phyloP scores from a whole-genome alignment of 1,140 invertebrate species.

The Aphelenchoides fujianensis region DNA sequence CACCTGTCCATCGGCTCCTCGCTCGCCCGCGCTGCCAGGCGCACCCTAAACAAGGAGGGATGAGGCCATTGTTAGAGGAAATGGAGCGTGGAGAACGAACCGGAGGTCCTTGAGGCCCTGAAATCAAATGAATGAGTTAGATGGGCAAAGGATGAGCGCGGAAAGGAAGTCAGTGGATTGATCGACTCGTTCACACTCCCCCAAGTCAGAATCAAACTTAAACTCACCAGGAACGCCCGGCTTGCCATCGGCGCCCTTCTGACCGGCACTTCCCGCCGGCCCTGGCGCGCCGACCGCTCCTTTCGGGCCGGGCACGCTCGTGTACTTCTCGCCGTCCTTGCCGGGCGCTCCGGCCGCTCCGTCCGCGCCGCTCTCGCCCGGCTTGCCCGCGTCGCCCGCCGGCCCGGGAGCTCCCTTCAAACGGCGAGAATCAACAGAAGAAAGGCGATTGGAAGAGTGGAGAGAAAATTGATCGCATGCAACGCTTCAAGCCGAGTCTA shows the following conservation, averaged over 20 bases:
- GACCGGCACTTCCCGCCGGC: background rate
- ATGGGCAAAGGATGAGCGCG: too few species aligned
- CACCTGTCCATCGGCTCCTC: conserved; percentile 4
- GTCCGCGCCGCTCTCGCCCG: conserved; percentile 10
- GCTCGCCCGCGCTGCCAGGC: background rate
- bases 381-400: conserved; percentile 32
- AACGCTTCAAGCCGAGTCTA: too few species aligned
- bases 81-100: background rate
- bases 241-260: background rate
- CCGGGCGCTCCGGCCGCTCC: conserved; percentile 31
- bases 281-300: background rate
- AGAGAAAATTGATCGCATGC: too few species aligned
- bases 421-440: too few species aligned
- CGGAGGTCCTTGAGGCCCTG: background rate
- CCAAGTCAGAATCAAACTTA: background rate
- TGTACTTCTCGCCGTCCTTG: conserved; percentile 31
- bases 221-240: background rate
- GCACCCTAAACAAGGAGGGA: background rate
- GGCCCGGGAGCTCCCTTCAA: conserved; percentile 35
- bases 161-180: too few species aligned
- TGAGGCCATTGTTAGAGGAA: too few species aligned
- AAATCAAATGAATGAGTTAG: too few species aligned
- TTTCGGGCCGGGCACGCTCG: background rate
- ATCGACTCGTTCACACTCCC: too few species aligned
- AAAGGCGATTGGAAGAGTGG: too few species aligned